These are phyloP conservation scores for Zelostemma sp. DNA, from an alignment of 1,140 invertebrate species.

Conservation along the genomic window DNA sequence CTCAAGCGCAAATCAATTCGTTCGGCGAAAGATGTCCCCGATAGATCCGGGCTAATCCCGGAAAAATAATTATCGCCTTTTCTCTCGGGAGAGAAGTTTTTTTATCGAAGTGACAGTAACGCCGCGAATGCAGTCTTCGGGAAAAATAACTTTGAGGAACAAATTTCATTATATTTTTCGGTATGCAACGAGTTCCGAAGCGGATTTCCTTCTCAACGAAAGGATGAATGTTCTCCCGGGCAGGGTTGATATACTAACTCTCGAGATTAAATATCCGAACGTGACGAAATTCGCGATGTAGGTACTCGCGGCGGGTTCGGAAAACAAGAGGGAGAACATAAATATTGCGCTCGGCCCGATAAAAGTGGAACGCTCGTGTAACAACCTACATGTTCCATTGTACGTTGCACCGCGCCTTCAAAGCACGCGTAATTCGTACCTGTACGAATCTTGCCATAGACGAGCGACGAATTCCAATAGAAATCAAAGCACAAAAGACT, in stretches of 20 bases:
- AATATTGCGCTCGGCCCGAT: slow-evolving; percentile 41
- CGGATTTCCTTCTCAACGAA: slow-evolving; percentile 36
- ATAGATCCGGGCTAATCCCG: too few species aligned
- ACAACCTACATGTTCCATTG: neutral
- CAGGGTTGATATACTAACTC: slow-evolving; percentile 36
- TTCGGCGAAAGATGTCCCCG: too few species aligned
- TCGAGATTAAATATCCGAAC: slow-evolving; percentile 46
- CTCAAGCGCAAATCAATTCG: too few species aligned
- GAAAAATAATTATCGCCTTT: too few species aligned
- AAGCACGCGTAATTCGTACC: slow-evolving; percentile 2
- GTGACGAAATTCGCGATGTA: slow-evolving; percentile 47
- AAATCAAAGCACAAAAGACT: neutral
- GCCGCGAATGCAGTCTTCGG: too few species aligned
- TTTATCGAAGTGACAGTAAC: too few species aligned
- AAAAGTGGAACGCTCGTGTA: slow-evolving; percentile 23
- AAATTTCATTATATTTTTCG: too few species aligned
- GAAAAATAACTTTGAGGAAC: too few species aligned
- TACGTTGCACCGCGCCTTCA: neutral
- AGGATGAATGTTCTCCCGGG: slow-evolving; percentile 35
- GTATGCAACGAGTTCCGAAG: slow-evolving; percentile 17
- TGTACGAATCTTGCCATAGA: too few species aligned
- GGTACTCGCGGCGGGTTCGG: slow-evolving; percentile 10
- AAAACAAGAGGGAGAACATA: slow-evolving; percentile 36
- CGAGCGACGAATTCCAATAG: too few species aligned
- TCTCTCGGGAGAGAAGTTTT: too few species aligned